phyloP scores from a whole-genome alignment of 92 coral and sea anemone genomes.

The Phenganax marumi region DNA sequence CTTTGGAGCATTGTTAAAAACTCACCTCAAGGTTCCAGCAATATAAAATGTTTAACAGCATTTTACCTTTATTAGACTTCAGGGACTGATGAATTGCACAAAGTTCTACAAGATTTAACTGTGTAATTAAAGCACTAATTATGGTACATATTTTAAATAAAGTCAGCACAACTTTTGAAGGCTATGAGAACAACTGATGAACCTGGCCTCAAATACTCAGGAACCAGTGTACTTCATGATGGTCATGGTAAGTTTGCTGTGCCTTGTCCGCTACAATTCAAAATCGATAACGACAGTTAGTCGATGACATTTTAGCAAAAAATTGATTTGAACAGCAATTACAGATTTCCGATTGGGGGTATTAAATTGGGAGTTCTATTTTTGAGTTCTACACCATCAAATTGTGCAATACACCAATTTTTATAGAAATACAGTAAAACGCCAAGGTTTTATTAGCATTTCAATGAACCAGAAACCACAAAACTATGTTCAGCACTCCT shows the following conservation, averaged over 20 bases:
- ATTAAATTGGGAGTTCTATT: background rate
- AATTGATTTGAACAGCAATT: background rate
- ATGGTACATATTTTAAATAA: background rate
- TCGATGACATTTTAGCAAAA: background rate
- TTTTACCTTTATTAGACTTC: background rate
- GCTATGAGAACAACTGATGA: conserved; percentile 4
- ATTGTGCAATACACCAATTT: background rate
- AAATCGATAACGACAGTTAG: background rate
- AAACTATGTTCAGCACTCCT: too few relatives aligned
- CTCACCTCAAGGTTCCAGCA: conserved; percentile 5
- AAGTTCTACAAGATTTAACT: background rate
- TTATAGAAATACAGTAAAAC: background rate
- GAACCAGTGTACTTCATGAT: conserved; percentile 15
- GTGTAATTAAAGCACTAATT: background rate
- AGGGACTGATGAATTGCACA: background rate
- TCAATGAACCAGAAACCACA: background rate
- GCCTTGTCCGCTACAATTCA: conserved; percentile 10
- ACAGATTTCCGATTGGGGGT: background rate
- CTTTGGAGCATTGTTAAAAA: background rate
- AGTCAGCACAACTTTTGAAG: conserved; percentile 1
- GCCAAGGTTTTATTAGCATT: background rate
- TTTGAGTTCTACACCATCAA: conserved; percentile 8
- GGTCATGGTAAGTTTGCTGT: background rate
- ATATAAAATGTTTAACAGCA: background rate
- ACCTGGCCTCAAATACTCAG: background rate